Percentiles rank a stretch among this genome's conserved stretches.
These are phyloP conservation scores for Poecilobothrus nobilitatus DNA, from an alignment of 2,888 invertebrate genomes.

Conservation along the genomic window DNA sequence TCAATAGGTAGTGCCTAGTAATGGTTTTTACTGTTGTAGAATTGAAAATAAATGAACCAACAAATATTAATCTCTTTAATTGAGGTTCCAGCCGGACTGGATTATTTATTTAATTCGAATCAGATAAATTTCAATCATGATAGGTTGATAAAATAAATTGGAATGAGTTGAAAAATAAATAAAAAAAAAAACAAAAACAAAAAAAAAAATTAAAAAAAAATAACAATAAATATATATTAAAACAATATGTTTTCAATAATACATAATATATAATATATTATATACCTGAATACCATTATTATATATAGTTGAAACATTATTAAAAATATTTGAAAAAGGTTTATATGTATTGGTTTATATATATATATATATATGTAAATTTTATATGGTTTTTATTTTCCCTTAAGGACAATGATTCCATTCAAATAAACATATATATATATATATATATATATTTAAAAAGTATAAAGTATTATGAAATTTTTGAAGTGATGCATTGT, in stretches of 20 bases:
- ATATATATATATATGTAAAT: too few species aligned
- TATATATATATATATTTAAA: not conserved
- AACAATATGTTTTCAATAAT: not conserved
- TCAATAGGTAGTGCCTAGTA: too few species aligned
- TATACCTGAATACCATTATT: too few species aligned
- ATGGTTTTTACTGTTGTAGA: too few species aligned
- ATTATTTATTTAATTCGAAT: conserved; percentile 1
- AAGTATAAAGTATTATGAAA: too few species aligned
- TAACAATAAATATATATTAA: not conserved
- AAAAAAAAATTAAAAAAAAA: too few species aligned
- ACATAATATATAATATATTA: too few species aligned
- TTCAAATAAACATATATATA: not conserved
- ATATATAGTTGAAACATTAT: too few species aligned
- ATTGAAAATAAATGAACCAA: conserved; percentile 2
- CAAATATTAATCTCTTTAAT: conserved; percentile 6
- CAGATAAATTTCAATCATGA: not conserved
- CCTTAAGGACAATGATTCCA: not conserved
- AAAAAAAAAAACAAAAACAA: too few species aligned
- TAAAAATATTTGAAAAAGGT: too few species aligned
- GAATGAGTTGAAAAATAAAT: not conserved
- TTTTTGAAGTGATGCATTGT: not conserved
- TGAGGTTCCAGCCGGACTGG: conserved; percentile 1
- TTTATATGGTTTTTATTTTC: not conserved
- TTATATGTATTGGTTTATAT: too few species aligned
- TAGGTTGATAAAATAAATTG: too few species aligned